Evolutionary conservation across 2,797 vertebrate species (phyloP).

Genomic region (Spheniscus humboldti): DNA sequence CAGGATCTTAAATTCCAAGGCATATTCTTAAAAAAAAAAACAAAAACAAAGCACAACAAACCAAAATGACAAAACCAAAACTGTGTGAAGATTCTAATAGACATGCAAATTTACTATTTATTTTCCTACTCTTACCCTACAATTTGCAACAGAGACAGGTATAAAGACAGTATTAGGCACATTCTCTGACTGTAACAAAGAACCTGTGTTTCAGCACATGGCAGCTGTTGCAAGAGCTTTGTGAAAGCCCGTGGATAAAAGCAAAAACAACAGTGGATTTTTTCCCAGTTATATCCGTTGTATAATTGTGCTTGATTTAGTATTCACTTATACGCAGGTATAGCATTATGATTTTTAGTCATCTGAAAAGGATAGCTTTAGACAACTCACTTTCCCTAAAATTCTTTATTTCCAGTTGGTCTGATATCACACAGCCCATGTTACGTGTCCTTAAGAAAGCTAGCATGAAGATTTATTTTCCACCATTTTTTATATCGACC

Average conservation of each 20-base stretch:
- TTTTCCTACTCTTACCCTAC: neutral
- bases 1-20: neutral
- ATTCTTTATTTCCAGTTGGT: neutral
- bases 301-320: neutral
- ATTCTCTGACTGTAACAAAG: neutral
- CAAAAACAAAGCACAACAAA: neutral
- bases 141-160: neutral
- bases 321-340: neutral
- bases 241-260: neutral
- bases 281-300: neutral
- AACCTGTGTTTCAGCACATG: neutral
- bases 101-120: neutral
- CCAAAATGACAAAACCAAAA: neutral
- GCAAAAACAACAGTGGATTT: neutral
- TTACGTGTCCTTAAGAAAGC: neutral
- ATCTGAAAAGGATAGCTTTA: neutral
- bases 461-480: slow-evolving; percentile 39
- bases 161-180: neutral
- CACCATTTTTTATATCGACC: slow-evolving; percentile 5
- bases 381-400: neutral
- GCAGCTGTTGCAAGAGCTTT: neutral
- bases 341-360: neutral
- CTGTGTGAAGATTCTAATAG: neutral
- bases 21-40: neutral
- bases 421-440: neutral